Conservation (phyloP, 2,888 invertebrate genomes). For the Ophonus ardosiacus region DNA sequence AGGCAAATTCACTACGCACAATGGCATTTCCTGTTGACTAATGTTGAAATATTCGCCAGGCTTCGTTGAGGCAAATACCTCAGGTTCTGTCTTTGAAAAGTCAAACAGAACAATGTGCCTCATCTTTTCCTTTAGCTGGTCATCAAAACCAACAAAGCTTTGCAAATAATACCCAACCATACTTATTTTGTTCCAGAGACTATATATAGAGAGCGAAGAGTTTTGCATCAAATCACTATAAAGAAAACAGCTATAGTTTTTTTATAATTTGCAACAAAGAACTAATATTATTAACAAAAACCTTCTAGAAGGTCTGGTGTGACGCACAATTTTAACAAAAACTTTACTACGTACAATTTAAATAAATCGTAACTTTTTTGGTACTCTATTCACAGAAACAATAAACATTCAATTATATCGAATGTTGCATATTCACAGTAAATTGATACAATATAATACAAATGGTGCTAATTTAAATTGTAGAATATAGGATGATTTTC, state of each 20-base stretch:
- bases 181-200: neutral
- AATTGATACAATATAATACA: neutral
- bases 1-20: slow-evolving; percentile 59
- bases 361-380: neutral
- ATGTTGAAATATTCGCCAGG: slow-evolving; percentile 52
- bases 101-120: slow-evolving; percentile 50
- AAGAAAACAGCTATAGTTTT: slow-evolving; percentile 4
- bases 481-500: neutral
- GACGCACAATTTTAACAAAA: slow-evolving; percentile 50
- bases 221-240: slow-evolving; percentile 2
- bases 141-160: slow-evolving; percentile 45
- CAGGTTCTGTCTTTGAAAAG: slow-evolving; percentile 21
- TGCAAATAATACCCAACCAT: slow-evolving; percentile 34
- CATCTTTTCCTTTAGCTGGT: slow-evolving; percentile 12
- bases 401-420: neutral
- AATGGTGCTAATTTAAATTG: neutral
- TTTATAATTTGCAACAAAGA: slow-evolving; percentile 14
- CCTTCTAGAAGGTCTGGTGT: slow-evolving; percentile 52
- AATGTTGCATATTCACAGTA: neutral
- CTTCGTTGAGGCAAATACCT: slow-evolving; percentile 21
- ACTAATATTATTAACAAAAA: slow-evolving; percentile 45
- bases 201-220: neutral
- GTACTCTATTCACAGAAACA: neutral
- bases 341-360: slow-evolving; percentile 42
- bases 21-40: slow-evolving; percentile 67